Evolutionary conservation across 2,888 invertebrate species (phyloP).

Genomic region (Pyrochroa serraticornis): DNA sequence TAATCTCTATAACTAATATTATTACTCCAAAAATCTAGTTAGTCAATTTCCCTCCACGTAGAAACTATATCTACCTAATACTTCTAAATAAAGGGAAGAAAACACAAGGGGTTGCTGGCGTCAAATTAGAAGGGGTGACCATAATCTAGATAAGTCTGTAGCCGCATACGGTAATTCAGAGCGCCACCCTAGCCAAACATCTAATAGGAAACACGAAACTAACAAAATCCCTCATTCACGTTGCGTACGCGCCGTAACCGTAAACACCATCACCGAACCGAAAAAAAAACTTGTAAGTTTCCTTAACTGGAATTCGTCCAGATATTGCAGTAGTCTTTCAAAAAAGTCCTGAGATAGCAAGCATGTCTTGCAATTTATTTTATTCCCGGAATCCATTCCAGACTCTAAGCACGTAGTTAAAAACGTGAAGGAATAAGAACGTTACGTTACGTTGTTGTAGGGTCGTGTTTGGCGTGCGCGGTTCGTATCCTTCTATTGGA

Average conservation of each 20-base stretch:
- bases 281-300: constrained; percentile 13
- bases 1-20: too few relatives aligned
- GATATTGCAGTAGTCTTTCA: constrained; percentile 37
- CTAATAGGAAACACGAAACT: too few relatives aligned
- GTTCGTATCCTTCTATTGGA: constrained; percentile 44
- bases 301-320: constrained; percentile 18
- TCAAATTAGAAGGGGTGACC: too few relatives aligned
- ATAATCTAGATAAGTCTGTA: too few relatives aligned
- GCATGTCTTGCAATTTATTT: constrained; percentile 57
- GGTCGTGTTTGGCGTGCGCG: constrained; percentile 32
- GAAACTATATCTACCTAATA: too few relatives aligned
- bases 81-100: too few relatives aligned
- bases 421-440: constrained; percentile 23
- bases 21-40: too few relatives aligned
- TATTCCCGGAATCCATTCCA: constrained; percentile 58
- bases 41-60: too few relatives aligned
- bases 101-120: too few relatives aligned
- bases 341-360: constrained; percentile 50
- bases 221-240: too few relatives aligned
- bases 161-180: too few relatives aligned
- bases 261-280: neutral
- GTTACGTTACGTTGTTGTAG: constrained; percentile 19
- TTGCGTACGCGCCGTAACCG: neutral
- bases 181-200: too few relatives aligned
- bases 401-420: constrained; percentile 54